These are phyloP conservation scores for Polylopha cassiicola DNA, from an alignment of 2,888 invertebrate genomes.

Conservation along the genomic window DNA sequence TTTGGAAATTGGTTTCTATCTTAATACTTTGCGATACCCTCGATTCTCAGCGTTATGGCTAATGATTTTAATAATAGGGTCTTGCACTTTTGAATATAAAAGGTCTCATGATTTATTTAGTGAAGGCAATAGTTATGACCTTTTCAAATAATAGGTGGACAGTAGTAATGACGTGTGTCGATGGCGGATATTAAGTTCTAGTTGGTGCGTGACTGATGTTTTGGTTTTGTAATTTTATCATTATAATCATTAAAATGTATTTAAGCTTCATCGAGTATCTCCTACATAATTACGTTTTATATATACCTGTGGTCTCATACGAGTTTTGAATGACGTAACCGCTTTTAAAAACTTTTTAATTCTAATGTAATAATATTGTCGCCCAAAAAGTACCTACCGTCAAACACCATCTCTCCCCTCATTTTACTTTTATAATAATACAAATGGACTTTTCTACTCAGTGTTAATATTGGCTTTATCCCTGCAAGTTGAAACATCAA, in stretches of 20 bases:
- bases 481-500: conserved; percentile 28
- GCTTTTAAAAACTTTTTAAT: no score
- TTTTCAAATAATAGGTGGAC: conserved; percentile 1
- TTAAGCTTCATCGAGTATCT: no score
- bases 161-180: conserved; percentile 17
- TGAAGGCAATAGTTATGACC: conserved; percentile 1
- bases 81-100: not conserved
- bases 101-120: not conserved
- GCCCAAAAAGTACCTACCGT: no score
- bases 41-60: conserved; percentile 37
- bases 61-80: conserved; percentile 27
- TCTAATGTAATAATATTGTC: no score
- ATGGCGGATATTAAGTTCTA: conserved; percentile 21
- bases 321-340: no score
- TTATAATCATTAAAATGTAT: conserved; percentile 22
- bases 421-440: conserved; percentile 15
- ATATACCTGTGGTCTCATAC: no score
- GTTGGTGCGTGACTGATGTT: conserved; percentile 22
- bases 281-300: no score
- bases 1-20: conserved; percentile 65
- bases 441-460: conserved; percentile 8
- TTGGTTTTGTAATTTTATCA: conserved; percentile 9
- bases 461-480: conserved; percentile 13
- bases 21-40: conserved; percentile 55
- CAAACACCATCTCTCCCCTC: conserved; percentile 3